These are phyloP conservation scores for Iphiclides podalirius DNA, from an alignment of 2,888 invertebrate genomes.

Conservation along the genomic window DNA sequence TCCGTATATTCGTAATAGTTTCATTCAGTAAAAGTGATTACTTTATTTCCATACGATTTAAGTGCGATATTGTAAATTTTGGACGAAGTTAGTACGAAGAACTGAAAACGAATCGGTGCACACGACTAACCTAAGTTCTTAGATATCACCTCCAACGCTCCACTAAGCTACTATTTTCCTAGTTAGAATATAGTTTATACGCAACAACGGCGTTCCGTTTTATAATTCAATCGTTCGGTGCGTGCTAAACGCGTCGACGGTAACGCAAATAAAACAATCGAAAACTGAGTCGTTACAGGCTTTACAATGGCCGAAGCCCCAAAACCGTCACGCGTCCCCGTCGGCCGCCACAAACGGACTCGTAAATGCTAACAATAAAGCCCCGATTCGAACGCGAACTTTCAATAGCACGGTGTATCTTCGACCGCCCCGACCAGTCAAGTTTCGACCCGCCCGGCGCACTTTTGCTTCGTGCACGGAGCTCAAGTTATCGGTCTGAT, in stretches of 20 bases:
- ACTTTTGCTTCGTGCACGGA: neutral
- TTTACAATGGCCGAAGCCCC: conserved; percentile 15
- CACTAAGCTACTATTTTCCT: no score
- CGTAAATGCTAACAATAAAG: conserved; percentile 53
- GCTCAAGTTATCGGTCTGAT: neutral
- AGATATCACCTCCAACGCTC: no score
- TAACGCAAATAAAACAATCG: conserved; percentile 16
- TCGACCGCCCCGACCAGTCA: conserved; percentile 30
- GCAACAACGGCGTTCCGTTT: no score
- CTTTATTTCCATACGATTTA: no score
- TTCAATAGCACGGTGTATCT: conserved; percentile 28
- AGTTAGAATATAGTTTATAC: no score
- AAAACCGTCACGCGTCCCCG: conserved; percentile 43
- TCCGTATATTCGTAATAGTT: no score
- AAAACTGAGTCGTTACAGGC: conserved; percentile 19
- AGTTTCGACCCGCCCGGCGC: neutral
- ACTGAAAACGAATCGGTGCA: no score
- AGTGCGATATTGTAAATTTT: no score
- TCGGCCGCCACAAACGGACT: conserved; percentile 47
- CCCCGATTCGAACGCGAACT: conserved; percentile 33
- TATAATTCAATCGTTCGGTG: neutral
- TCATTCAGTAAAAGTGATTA: no score
- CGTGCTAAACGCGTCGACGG: conserved; percentile 11
- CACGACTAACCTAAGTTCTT: no score
- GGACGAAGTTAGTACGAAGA: no score